These are phyloP conservation scores for Montipora efflorescens DNA, from an alignment of 64 coral and sea anemone species.

Conservation along the genomic window DNA sequence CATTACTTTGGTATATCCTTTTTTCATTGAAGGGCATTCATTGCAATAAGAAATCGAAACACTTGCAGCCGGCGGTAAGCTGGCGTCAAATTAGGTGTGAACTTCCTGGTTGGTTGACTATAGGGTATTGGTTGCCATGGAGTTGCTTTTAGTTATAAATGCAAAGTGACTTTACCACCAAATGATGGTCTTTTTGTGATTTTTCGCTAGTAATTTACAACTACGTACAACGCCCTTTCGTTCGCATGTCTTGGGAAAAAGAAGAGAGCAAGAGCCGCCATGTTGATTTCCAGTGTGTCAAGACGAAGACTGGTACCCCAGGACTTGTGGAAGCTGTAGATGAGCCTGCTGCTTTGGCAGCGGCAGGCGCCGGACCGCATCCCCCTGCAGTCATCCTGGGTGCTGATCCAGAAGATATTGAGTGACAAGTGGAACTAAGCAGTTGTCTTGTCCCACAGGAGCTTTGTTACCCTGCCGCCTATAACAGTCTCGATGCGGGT, in stretches of 20 bases:
- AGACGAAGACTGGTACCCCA: slow-evolving; percentile 90
- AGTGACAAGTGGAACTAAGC: slow-evolving; percentile 33
- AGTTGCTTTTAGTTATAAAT: too few species aligned
- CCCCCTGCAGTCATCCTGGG: slow-evolving; percentile 92
- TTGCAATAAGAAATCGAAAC: too few species aligned
- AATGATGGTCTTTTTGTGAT: not conserved
- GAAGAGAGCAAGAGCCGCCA: slow-evolving; percentile 98
- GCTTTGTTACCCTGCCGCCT: not conserved
- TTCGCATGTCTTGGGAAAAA: slow-evolving; percentile 99
- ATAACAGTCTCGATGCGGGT: not conserved
- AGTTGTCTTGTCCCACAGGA: not conserved
- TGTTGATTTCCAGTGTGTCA: slow-evolving; percentile 99
- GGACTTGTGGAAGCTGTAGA: slow-evolving; percentile 95
- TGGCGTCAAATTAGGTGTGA: too few species aligned
- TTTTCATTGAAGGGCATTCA: too few species aligned
- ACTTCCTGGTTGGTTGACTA: too few species aligned
- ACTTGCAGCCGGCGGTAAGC: too few species aligned
- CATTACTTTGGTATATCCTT: too few species aligned
- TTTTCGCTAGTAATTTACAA: slow-evolving; percentile 93
- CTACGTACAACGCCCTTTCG: slow-evolving; percentile 97
- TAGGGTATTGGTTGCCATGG: too few species aligned
- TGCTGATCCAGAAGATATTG: slow-evolving; percentile 93
- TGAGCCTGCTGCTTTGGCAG: slow-evolving; percentile 94
- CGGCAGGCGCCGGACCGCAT: slow-evolving; percentile 80
- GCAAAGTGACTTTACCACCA: not conserved